phyloP scores from a whole-genome alignment of 1,140 invertebrate genomes.

The Drosophila nebulosa region DNA sequence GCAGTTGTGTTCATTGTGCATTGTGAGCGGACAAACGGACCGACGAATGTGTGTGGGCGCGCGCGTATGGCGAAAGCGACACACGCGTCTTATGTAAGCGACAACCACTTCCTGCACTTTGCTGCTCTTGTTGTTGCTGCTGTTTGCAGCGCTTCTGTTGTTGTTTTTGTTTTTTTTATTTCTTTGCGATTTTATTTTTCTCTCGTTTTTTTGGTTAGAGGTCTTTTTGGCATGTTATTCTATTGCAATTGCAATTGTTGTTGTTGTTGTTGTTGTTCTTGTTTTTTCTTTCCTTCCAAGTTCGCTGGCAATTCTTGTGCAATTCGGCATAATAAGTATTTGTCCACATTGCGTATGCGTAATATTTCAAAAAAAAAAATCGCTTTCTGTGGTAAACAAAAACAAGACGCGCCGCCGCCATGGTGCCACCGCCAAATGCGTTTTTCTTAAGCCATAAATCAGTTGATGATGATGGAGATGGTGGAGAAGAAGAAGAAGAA shows the following conservation, averaged over 20 bases:
- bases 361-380: constrained; percentile 58
- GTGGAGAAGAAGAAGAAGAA: no score
- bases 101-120: constrained; percentile 58
- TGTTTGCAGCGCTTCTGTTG: constrained; percentile 28
- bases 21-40: constrained; percentile 13
- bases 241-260: constrained; percentile 71
- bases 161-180: constrained; percentile 12
- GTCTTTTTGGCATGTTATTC: constrained; percentile 64
- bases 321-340: constrained; percentile 55
- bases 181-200: constrained; percentile 3
- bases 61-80: constrained; percentile 63
- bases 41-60: constrained; percentile 26
- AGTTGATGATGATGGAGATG: no score
- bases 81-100: constrained; percentile 62
- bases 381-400: constrained; percentile 66
- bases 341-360: constrained; percentile 50
- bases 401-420: constrained; percentile 35
- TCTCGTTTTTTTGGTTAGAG: constrained; percentile 11
- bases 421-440: constrained; percentile 38
- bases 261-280: no score
- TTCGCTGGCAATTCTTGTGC: constrained; percentile 67
- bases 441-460: constrained; percentile 39
- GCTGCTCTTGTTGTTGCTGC: constrained; percentile 29
- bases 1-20: constrained; percentile 34
- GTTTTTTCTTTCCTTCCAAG: constrained; percentile 43